Evolutionary conservation across 2,888 invertebrate species (phyloP).

Genomic region (Carabus problematicus): DNA sequence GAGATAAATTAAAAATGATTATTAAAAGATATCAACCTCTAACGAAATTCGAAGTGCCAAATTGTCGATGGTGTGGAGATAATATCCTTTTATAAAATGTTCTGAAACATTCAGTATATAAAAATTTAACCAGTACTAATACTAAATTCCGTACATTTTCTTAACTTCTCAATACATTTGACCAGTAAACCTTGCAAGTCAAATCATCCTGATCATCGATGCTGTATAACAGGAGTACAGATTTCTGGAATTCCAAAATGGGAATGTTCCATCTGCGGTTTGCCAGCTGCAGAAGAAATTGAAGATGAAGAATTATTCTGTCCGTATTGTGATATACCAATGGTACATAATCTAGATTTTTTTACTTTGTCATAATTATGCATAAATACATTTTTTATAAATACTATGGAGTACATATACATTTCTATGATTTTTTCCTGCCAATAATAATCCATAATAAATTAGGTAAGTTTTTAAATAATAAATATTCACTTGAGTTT

Average conservation of each 20-base stretch:
- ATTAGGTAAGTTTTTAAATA: too few relatives aligned
- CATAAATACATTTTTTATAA: conserved; percentile 21
- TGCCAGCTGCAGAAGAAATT: conserved; percentile 51
- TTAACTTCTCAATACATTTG: conserved; percentile 48
- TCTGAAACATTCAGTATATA: too few relatives aligned
- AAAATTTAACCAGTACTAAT: too few relatives aligned
- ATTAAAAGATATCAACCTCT: conserved; percentile 52
- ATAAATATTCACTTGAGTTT: neutral
- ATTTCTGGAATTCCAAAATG: conserved; percentile 52
- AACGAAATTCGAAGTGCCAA: conserved; percentile 51
- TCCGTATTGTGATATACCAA: conserved; percentile 55
- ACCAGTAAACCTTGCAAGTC: conserved; percentile 54
- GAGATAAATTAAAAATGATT: conserved; percentile 51
- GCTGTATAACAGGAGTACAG: conserved; percentile 55
- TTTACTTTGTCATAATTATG: conserved; percentile 11
- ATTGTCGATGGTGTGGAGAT: conserved; percentile 54
- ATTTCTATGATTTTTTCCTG: neutral
- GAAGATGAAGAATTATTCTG: conserved; percentile 51
- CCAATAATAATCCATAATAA: too few relatives aligned
- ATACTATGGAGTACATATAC: neutral
- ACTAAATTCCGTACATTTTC: conserved; percentile 29
- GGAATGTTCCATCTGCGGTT: conserved; percentile 54
- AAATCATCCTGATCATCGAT: conserved; percentile 53
- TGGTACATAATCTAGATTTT: conserved; percentile 41
- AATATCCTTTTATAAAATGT: conserved; percentile 52